phyloP scores from a whole-genome alignment of 2,113 vertebrate genomes.

The Bos indicus region DNA sequence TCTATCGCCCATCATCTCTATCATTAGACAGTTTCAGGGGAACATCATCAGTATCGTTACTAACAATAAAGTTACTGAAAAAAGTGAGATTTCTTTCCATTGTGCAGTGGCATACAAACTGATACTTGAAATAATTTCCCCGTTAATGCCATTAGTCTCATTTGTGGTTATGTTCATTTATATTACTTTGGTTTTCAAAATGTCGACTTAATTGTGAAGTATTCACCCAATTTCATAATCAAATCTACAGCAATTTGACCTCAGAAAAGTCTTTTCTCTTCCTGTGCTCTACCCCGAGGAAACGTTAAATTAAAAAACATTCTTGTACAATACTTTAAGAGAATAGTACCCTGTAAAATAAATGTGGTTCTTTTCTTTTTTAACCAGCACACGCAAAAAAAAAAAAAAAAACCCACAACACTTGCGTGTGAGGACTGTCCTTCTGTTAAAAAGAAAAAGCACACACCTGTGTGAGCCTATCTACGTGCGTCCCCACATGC shows the following conservation, averaged over 20 bases:
- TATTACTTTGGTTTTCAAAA: background rate
- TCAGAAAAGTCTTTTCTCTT: background rate
- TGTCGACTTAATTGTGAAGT: background rate
- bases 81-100: too few species aligned
- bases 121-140: background rate
- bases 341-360: background rate
- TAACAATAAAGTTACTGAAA: background rate
- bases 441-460: background rate
- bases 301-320: background rate
- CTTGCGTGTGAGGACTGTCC: background rate
- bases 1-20: background rate
- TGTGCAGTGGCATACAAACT: accelerated
- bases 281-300: accelerated
- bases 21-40: accelerated
- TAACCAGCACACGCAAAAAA: background rate
- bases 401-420: background rate
- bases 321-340: background rate
- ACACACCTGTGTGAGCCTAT: background rate
- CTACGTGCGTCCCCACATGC: accelerated
- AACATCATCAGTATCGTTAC: accelerated
- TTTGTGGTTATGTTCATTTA: background rate
- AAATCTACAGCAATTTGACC: background rate
- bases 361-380: background rate
- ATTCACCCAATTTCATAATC: background rate
- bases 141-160: background rate